Conservation (phyloP, 2,113 vertebrate genomes). For the Saccopteryx leptura region DNA sequence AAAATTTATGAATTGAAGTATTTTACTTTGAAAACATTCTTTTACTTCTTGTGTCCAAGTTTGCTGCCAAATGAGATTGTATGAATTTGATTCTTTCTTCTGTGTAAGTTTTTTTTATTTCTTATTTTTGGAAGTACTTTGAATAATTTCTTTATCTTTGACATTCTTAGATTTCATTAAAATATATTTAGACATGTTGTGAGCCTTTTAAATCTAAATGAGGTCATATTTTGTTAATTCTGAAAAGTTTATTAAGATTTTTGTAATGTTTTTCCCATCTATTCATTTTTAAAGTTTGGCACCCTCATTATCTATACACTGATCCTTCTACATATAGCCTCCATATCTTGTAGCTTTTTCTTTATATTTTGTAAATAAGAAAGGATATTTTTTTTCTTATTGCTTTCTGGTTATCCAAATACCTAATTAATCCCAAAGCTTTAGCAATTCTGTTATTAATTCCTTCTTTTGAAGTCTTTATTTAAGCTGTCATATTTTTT, state of each 20-base stretch:
- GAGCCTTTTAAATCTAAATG: constrained; percentile 17
- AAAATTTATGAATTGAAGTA: not conserved
- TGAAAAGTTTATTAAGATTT: not conserved
- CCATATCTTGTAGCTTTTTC: not conserved
- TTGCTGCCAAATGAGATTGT: not conserved
- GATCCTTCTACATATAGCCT: not conserved
- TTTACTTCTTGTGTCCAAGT: not conserved
- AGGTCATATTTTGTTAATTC: not conserved
- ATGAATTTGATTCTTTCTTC: constrained; percentile 21
- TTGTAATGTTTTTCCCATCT: not conserved
- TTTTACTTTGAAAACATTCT: not conserved
- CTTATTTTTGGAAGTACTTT: constrained; percentile 32
- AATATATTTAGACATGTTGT: not conserved
- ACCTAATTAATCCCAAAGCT: not conserved
- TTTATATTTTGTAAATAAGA: constrained; percentile 9
- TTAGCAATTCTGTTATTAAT: not conserved
- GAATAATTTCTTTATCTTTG: constrained; percentile 19
- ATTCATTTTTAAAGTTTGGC: not conserved
- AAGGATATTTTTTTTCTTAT: not conserved
- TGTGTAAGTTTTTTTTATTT: not conserved
- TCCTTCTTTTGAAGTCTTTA: not conserved
- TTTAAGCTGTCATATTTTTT: not conserved
- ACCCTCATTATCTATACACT: not conserved
- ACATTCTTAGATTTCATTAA: constrained; percentile 9
- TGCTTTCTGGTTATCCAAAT: not conserved